A percentile compares a stretch with the other conserved stretches of the same genome.
Conservation (phyloP, 2,797 vertebrate species). For the Anolis apletophallus region DNA sequence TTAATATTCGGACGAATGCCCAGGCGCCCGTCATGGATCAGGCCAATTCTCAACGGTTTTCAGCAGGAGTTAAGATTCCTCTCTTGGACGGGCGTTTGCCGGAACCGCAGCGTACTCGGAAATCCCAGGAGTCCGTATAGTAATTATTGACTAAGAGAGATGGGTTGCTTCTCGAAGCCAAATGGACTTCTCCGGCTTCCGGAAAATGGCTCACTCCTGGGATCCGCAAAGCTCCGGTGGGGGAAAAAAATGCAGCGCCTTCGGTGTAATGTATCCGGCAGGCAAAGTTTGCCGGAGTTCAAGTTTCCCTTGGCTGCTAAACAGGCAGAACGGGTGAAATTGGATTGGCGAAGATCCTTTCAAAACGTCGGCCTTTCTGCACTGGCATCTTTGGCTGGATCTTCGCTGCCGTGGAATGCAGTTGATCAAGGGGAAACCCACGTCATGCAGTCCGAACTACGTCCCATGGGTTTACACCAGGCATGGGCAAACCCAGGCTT, state of each 20-base stretch:
- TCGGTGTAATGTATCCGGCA: neutral
- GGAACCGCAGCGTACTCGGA: neutral
- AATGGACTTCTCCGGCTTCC: neutral
- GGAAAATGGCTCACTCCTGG: neutral
- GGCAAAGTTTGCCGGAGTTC: neutral
- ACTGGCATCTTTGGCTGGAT: too few relatives aligned
- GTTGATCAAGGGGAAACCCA: too few relatives aligned
- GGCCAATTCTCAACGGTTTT: neutral
- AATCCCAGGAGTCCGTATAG: neutral
- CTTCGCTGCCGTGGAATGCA: too few relatives aligned
- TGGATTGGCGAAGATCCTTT: neutral
- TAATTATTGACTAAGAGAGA: neutral
- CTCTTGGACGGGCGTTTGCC: too few relatives aligned
- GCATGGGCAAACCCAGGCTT: too few relatives aligned
- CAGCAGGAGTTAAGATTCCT: neutral
- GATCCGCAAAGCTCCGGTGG: neutral
- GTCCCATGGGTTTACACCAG: too few relatives aligned
- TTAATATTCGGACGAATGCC: neutral
- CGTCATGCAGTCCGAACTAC: too few relatives aligned
- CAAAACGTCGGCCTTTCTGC: neutral
- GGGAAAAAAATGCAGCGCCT: neutral
- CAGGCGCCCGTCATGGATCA: neutral
- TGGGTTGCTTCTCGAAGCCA: neutral
- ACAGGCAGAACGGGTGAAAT: neutral
- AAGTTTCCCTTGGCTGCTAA: neutral